Base-by-base conservation (phyloP, 2,113 vertebrate species). In the Pseudopodoces humilis region DNA sequence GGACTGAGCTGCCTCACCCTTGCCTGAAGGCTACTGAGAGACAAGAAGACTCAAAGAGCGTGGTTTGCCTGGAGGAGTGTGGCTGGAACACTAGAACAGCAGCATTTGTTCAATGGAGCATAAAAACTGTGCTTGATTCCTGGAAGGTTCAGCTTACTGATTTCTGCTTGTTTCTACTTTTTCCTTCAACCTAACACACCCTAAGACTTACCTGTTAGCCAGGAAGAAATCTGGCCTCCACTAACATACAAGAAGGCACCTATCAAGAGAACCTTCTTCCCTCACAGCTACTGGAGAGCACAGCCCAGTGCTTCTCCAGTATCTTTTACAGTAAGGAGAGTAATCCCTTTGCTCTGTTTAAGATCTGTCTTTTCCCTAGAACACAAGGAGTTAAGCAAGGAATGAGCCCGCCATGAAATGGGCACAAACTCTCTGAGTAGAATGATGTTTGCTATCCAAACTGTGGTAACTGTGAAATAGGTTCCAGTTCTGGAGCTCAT, bases 321-420 rank as follows among this genome's bases (percentile, higher is more conserved):
- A 80, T 14, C 21, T 27, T 78, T n/a, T 75, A 27, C 37, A 85
- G 8, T 15, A 31, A 89, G 21, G 13, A 59, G 2, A 70, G 31
- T 31, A 92, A 19, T 3, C 9, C 11, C 22, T 21, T 5, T 74
- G 7, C 30, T 56, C 30, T 53, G 6, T 30, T 78, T 56, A 56
- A 35, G 3, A 70, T 10, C 33, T 46, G 2, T 31, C 7, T 68
- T 79, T 52, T 69, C 10, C 21, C 7, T 15, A 10, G 27, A 60
- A 80, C 13, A 52, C 37, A 60, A 33, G 25, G 7, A 67, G 43
- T 52, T 43, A 71, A 50, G 16, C 49, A 76, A 83, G 12, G 20
- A 68, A 37, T 20, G 43, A 89, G 20, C 24, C 39, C 33, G 46
- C 11, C 2, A 1, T 1, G 6, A 83, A 2, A 55, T 0, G 2